These are phyloP conservation scores for Notothenia coriiceps DNA, from an alignment of 2,113 vertebrate species.

Conservation along the genomic window DNA sequence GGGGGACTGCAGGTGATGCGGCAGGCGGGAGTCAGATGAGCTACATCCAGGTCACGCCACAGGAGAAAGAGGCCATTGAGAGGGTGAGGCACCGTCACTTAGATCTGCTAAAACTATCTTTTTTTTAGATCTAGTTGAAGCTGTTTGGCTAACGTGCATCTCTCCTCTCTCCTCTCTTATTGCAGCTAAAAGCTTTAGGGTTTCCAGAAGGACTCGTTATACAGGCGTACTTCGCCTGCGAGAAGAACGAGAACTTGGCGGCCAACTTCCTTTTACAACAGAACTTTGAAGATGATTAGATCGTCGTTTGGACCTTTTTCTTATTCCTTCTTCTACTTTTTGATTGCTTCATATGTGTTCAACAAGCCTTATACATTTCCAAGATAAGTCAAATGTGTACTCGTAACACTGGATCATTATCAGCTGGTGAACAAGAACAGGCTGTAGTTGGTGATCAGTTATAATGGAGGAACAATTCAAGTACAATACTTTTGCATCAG, in stretches of 20 bases:
- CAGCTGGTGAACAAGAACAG: slow-evolving; percentile 45
- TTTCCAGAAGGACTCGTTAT: slow-evolving; percentile 99
- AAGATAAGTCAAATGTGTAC: slow-evolving; percentile 29
- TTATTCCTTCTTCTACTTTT: slow-evolving; percentile 43
- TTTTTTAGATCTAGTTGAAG: no score
- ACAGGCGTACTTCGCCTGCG: slow-evolving; percentile 97
- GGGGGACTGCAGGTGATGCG: slow-evolving; percentile 83
- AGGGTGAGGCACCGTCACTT: slow-evolving; percentile 86
- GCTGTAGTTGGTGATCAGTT: slow-evolving; percentile 76
- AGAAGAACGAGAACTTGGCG: slow-evolving; percentile 98
- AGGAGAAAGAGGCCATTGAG: slow-evolving; percentile 99
- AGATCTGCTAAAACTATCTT: neutral
- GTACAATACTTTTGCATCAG: slow-evolving; percentile 80
- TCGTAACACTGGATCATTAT: slow-evolving; percentile 87
- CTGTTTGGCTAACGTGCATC: slow-evolving; percentile 16
- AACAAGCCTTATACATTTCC: slow-evolving; percentile 82
- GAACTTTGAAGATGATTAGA: slow-evolving; percentile 96
- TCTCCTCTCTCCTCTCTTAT: slow-evolving; percentile 15
- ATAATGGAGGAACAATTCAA: slow-evolving; percentile 74
- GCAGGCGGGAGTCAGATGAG: slow-evolving; percentile 89
- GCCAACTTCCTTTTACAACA: slow-evolving; percentile 99
- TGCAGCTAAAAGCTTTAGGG: slow-evolving; percentile 96
- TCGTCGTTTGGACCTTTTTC: slow-evolving; percentile 67
- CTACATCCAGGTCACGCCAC: slow-evolving; percentile 98
- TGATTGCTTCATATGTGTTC: slow-evolving; percentile 66